Evolutionary conservation across 2,888 invertebrate species (phyloP).

Genomic region (Sphaeridia pumilis): DNA sequence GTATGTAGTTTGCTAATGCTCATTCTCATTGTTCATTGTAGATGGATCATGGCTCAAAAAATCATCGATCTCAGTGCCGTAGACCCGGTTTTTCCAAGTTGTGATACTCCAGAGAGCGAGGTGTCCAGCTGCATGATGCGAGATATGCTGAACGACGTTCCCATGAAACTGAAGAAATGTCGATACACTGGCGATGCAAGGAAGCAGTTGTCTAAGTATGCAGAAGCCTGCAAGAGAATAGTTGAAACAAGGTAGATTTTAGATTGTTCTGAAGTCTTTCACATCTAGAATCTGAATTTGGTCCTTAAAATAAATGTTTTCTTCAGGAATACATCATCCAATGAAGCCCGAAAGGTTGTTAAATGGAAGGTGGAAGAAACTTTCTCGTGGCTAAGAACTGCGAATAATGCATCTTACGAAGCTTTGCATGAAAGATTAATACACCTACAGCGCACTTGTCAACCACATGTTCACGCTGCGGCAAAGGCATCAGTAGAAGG

Average conservation of each 20-base stretch:
- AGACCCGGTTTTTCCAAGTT: constrained; percentile 82
- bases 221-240: constrained; percentile 93
- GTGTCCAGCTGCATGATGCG: constrained; percentile 90
- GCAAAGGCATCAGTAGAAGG: constrained; percentile 91
- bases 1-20: too few species aligned
- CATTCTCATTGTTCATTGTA: too few species aligned
- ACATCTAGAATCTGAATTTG: too few species aligned
- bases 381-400: constrained; percentile 85
- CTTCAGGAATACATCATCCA: constrained; percentile 60
- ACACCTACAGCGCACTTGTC: constrained; percentile 71
- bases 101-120: constrained; percentile 64
- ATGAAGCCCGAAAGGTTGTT: constrained; percentile 90
- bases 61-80: constrained; percentile 69
- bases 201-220: constrained; percentile 83
- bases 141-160: constrained; percentile 97
- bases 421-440: constrained; percentile 80
- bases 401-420: constrained; percentile 86
- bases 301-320: too few species aligned
- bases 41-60: constrained; percentile 93
- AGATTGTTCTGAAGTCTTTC: too few species aligned
- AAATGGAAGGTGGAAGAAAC: constrained; percentile 99
- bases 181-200: constrained; percentile 92
- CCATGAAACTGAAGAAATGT: constrained; percentile 86
- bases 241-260: constrained; percentile 61
- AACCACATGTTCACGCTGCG: constrained; percentile 88